A percentile compares a stretch with the other conserved stretches of the same genome.
Evolutionary conservation across 2,113 vertebrate species (phyloP).

Genomic region (Protobothrops flavoviridis): DNA sequence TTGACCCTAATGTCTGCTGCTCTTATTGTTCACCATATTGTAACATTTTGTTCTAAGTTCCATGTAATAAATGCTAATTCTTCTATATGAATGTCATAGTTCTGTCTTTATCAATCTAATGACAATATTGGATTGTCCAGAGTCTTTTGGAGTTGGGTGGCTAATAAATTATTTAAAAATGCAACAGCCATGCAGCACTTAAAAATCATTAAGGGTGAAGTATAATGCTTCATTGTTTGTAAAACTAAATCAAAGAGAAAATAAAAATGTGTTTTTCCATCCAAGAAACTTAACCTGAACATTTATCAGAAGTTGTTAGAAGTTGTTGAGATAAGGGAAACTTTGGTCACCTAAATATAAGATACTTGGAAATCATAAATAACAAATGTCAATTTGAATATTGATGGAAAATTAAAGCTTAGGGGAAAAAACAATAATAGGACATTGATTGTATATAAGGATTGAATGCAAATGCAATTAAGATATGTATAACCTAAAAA

Average conservation of each 20-base stretch:
- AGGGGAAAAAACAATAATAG: no score
- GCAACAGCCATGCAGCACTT: not conserved
- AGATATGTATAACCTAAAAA: no score
- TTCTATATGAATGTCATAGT: not conserved
- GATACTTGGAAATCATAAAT: no score
- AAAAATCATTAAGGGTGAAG: not conserved
- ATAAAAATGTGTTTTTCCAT: not conserved
- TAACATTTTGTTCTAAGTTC: not conserved
- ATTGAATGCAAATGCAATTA: no score
- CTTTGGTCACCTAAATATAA: no score
- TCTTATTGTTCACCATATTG: not conserved
- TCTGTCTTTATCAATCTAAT: not conserved
- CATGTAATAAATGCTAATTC: not conserved
- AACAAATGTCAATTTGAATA: no score
- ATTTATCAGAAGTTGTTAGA: not conserved
- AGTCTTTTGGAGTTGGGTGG: not conserved
- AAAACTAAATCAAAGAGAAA: not conserved
- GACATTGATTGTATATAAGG: no score
- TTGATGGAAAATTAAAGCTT: no score
- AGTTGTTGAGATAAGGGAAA: no score
- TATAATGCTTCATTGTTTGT: not conserved
- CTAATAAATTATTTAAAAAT: not conserved
- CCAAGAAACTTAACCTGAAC: constrained; percentile 1
- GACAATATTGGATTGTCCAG: not conserved
- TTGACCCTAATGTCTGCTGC: not conserved